Base-by-base conservation (phyloP, 2,113 vertebrate species). In the Peromyscus polionotus region DNA sequence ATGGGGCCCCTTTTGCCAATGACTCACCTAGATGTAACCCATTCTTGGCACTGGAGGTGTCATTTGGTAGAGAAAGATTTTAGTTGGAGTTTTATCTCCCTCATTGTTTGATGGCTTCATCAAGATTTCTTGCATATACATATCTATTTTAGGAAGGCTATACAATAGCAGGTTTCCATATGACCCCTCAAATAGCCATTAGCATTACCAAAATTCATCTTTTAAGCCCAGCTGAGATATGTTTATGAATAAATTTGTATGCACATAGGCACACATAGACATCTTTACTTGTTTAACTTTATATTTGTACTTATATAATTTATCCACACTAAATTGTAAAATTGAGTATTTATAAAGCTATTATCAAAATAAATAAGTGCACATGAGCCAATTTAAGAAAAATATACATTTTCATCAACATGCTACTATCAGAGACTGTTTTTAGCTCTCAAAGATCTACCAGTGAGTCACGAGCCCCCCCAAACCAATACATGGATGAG, bases 281-380 rank as follows among this genome's bases (percentile, higher is more conserved):
- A 39, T 63, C 67, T 54, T 88, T 80, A 59, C n/a, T 57, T 59
- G 11, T 70, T 95, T 80, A 85, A 68, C 65, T 20, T 24, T 12
- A 12, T 72, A 70, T 45, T 95, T 73, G 4, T 61, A 65, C 20
- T 85, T 59, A 0, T 8, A 87, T 22, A 22, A 42, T 83, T 85
- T 65, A 90, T 65, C 67, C 39, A 61, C 2, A 67, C 5, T 54
- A 65, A 88, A 72, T 88, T 11, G 2, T 54, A 85, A 36, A 17
- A 76, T 36, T 42, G 90, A 92, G 22, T 59, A 54, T 67, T 81
- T 14, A 11, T 67, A 63, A 91, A 5, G 20, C 10, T 57, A n/a
- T 91, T 92, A 48, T 17, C 84, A 76, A 95, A 96, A 81, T n/a
- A 85, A 54, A 94, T 83, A 70, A 94, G 67, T 54, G 70, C 61